phyloP scores from a whole-genome alignment of 2,113 vertebrate species.

The Python bivittatus region DNA sequence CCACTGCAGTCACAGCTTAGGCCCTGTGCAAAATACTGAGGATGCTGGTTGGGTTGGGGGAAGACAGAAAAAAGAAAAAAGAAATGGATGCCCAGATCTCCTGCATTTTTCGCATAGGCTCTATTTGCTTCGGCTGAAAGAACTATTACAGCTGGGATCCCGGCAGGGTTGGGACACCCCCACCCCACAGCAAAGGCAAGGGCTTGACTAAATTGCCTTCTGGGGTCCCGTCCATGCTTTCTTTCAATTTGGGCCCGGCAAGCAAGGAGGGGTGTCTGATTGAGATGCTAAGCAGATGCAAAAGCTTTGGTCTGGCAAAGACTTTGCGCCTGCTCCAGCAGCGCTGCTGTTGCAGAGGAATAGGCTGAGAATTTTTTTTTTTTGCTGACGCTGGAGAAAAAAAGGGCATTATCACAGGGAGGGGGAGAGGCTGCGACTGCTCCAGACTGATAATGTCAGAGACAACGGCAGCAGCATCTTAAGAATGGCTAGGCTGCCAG shows the following conservation, averaged over 20 bases:
- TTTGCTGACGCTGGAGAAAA: conserved; percentile 66
- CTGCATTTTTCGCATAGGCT: neutral
- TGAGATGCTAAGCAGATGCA: neutral
- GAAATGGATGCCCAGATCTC: no score
- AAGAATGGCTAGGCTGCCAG: neutral
- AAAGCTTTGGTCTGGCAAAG: neutral
- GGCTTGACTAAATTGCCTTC: neutral
- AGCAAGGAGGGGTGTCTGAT: neutral
- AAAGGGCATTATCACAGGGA: conserved; percentile 42
- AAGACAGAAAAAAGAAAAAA: neutral
- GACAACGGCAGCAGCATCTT: conserved; percentile 20
- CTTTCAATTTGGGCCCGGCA: no score
- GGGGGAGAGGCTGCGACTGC: conserved; percentile 43
- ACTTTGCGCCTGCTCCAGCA: neutral
- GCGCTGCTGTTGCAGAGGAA: conserved; percentile 10
- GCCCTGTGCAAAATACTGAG: neutral
- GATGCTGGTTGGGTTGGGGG: neutral
- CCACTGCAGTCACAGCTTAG: conserved; percentile 16
- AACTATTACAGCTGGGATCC: neutral
- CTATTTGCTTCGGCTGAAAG: neutral
- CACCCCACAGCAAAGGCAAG: neutral
- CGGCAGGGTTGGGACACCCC: neutral
- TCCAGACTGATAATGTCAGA: conserved; percentile 47
- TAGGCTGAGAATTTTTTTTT: conserved; percentile 30
- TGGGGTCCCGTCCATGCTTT: neutral